A percentile compares a stretch with the other conserved stretches of the same genome.
Evolutionary conservation across 2,888 invertebrate species (phyloP).

Genomic region (Leptinotarsa haldemani): DNA sequence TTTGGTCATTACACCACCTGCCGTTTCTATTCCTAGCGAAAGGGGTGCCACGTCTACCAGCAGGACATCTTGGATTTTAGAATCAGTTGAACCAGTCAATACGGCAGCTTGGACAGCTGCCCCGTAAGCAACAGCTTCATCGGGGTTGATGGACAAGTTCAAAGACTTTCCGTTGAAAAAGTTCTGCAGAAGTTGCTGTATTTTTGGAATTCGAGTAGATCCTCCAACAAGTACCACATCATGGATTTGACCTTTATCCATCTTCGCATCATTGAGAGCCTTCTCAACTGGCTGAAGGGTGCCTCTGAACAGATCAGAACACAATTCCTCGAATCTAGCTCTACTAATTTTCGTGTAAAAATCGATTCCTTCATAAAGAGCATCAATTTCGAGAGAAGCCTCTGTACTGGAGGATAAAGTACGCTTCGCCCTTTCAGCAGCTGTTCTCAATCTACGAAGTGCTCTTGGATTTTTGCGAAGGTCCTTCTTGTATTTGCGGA

Average conservation of each 20-base stretch:
- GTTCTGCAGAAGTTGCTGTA: slow-evolving; percentile 79
- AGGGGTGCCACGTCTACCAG: slow-evolving; percentile 77
- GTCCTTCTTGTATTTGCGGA: slow-evolving; percentile 79
- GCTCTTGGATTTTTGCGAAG: slow-evolving; percentile 72
- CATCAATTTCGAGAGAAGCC: slow-evolving; percentile 81
- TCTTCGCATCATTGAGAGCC: slow-evolving; percentile 79
- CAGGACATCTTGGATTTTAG: slow-evolving; percentile 79
- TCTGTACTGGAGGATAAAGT: slow-evolving; percentile 82
- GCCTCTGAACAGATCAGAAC: slow-evolving; percentile 75
- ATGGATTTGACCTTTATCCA: slow-evolving; percentile 80
- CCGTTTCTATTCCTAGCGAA: slow-evolving; percentile 81
- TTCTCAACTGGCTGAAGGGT: slow-evolving; percentile 78
- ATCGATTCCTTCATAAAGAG: slow-evolving; percentile 79
- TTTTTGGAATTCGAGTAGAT: slow-evolving; percentile 83
- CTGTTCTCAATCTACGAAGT: slow-evolving; percentile 77
- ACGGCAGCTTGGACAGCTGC: slow-evolving; percentile 62
- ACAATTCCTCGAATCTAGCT: slow-evolving; percentile 82
- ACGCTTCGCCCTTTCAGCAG: slow-evolving; percentile 82
- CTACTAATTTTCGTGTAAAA: slow-evolving; percentile 80
- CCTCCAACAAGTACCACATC: slow-evolving; percentile 87
- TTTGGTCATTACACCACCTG: slow-evolving; percentile 81
- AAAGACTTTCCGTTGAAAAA: slow-evolving; percentile 74
- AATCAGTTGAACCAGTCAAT: slow-evolving; percentile 68
- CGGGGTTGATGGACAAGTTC: slow-evolving; percentile 61
- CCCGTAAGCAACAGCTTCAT: slow-evolving; percentile 63